Evolutionary conservation across 23 tunicate genomes (phyloP).

Genomic region (Clavelina lepadiformis): DNA sequence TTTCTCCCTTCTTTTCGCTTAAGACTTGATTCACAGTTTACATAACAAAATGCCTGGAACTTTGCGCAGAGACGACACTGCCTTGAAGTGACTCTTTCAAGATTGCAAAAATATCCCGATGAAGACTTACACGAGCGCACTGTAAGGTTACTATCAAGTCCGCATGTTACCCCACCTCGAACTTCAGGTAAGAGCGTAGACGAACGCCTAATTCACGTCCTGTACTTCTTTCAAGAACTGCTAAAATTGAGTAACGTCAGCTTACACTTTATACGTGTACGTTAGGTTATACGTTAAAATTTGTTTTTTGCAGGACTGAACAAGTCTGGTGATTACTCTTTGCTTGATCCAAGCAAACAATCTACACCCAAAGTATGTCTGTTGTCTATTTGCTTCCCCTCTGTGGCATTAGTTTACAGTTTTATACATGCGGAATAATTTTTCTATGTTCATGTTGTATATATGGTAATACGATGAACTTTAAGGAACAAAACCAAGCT

Average conservation of each 20-base stretch:
- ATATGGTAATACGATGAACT: too few relatives aligned
- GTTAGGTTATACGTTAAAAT: too few relatives aligned
- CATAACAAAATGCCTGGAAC: too few relatives aligned
- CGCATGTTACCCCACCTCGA: constrained; percentile 35
- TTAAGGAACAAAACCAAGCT: not conserved
- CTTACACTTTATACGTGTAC: too few relatives aligned
- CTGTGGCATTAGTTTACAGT: not conserved
- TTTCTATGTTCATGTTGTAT: not conserved
- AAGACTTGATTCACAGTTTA: too few relatives aligned
- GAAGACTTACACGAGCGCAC: constrained; percentile 59
- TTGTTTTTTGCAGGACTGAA: constrained; percentile 7
- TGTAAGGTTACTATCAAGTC: constrained; percentile 30
- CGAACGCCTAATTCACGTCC: too few relatives aligned
- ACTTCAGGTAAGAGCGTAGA: constrained; percentile 4
- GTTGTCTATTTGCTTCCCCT: too few relatives aligned
- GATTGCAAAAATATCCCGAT: constrained; percentile 71
- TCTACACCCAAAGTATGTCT: constrained; percentile 78
- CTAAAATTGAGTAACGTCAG: too few relatives aligned
- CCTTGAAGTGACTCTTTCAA: constrained; percentile 61
- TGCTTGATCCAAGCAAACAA: constrained; percentile 59
- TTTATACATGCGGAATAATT: not conserved
- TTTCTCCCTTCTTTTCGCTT: too few relatives aligned
- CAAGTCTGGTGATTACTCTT: constrained; percentile 24
- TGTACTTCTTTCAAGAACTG: too few relatives aligned
- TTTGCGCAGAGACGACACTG: constrained; percentile 37